Conservation (phyloP, 2,113 vertebrate genomes). For the Heterochromis multidens region DNA sequence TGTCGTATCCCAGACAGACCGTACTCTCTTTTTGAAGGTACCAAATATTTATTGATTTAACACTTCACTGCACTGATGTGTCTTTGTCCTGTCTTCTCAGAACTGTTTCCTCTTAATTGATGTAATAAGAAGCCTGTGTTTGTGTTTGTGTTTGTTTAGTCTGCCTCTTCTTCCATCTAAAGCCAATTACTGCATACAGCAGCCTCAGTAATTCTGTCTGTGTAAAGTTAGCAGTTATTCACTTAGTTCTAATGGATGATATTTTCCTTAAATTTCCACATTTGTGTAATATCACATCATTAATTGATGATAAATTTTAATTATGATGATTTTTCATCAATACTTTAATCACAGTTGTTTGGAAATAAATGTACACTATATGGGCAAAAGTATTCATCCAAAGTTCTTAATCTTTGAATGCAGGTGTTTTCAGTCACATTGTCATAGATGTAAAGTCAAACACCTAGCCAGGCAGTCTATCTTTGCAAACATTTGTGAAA, state of each 20-base stretch:
- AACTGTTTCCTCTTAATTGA: not conserved
- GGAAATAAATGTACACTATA: too few relatives aligned
- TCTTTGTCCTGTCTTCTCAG: not conserved
- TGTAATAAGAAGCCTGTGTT: not conserved
- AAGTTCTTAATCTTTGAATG: too few relatives aligned
- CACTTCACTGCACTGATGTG: not conserved
- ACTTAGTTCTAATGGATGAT: not conserved
- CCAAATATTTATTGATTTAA: not conserved
- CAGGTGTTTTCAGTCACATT: too few relatives aligned
- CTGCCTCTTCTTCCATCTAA: not conserved
- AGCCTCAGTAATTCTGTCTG: not conserved
- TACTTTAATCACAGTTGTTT: too few relatives aligned
- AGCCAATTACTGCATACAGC: not conserved
- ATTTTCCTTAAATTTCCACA: not conserved
- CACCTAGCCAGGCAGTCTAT: too few relatives aligned
- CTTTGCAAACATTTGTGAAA: too few relatives aligned
- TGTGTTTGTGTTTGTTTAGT: not conserved
- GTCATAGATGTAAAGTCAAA: too few relatives aligned
- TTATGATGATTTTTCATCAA: too few relatives aligned
- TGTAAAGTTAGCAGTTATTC: not conserved
- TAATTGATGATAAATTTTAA: too few relatives aligned
- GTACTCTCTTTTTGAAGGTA: constrained; percentile 99
- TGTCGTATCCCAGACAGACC: constrained; percentile 96
- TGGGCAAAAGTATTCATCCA: too few relatives aligned
- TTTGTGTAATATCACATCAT: not conserved